Base-by-base conservation (phyloP, 2,797 vertebrate species). In the Perodicticus potto region DNA sequence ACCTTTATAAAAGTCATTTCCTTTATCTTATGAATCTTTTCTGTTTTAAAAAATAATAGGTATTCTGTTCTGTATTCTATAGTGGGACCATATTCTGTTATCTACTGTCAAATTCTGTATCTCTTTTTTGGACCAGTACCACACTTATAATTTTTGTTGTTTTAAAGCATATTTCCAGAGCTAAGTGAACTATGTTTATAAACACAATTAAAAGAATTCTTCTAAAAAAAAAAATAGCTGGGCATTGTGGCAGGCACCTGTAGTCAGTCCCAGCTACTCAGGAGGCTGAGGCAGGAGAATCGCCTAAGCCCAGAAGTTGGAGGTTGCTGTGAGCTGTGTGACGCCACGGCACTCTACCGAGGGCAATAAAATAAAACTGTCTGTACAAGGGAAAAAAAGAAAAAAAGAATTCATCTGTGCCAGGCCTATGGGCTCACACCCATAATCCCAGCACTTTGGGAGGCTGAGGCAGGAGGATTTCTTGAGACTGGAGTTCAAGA, bases 61-160 rank as follows among this genome's bases (percentile, higher is more conserved):
- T 53, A 67, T 67, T 67, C 25, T 89, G 32, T 93, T 63, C 29
- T 80, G 16, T 53, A 59, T 76, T 67, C 85, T 93, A 23, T 22
- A 72, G n/a, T 70, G 78, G 45, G 29, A 29, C 84, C 23, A 84
- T 80, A 73, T 59, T 63, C 37, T 90, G 23, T 72, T 59, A 80
- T 61, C 37, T 94, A 27, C 55, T 91, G 27, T 86, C 70, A 73
- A 12, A 81, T 77, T 78, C 65, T 87, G 11, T 61, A 59, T 80
- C 10, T 53, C 57, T 89, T 93, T 93, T 67, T 53, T n/a, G 57
- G 45, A 17, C 29, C 13, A 73, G 5, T 78, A 25, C 29, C 49
- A 89, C 49, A 59, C 59, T 95, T 87, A 23, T 63, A 45, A 61
- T 91, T 88, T 85, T 57, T 93, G 17, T 67, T 86, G 16, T 69